Evolutionary conservation across 2,888 invertebrate genomes (phyloP).

Genomic region (Orthonychiurus folsomi): DNA sequence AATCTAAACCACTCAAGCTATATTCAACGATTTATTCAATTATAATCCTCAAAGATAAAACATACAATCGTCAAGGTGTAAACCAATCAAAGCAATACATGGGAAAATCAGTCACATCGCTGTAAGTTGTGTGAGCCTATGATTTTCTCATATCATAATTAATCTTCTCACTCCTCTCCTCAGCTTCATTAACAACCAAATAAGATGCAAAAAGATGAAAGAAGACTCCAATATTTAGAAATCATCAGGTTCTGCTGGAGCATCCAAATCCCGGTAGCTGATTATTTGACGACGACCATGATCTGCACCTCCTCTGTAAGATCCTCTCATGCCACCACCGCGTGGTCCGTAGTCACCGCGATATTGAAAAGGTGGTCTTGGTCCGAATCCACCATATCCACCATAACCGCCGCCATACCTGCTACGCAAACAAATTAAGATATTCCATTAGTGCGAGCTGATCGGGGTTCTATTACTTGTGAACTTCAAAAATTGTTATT

Average conservation of each 20-base stretch:
- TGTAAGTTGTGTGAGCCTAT: too few relatives aligned
- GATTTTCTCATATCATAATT: too few relatives aligned
- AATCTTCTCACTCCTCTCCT: too few relatives aligned
- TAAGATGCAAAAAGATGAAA: too few relatives aligned
- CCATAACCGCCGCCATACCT: slow-evolving; percentile 44
- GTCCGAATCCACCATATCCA: slow-evolving; percentile 38
- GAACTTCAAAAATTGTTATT: not conserved
- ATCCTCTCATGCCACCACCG: slow-evolving; percentile 4
- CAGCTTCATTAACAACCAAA: too few relatives aligned
- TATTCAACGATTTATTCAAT: too few relatives aligned
- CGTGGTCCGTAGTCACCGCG: not conserved
- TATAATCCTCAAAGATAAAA: too few relatives aligned
- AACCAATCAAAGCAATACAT: too few relatives aligned
- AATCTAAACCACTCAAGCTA: too few relatives aligned
- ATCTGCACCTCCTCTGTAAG: slow-evolving; percentile 58
- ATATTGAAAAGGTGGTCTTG: not conserved
- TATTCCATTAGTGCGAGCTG: not conserved
- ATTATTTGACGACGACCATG: slow-evolving; percentile 67
- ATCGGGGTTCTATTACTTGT: not conserved
- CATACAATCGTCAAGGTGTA: too few relatives aligned
- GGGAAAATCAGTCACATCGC: too few relatives aligned
- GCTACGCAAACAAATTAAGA: slow-evolving; percentile 17
- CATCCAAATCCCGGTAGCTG: slow-evolving; percentile 87
- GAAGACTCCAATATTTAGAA: slow-evolving; percentile 46
- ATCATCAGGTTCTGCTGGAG: slow-evolving; percentile 82